Evolutionary conservation across 2,797 vertebrate species (phyloP).

Genomic region (Ctenopoma multispine): DNA sequence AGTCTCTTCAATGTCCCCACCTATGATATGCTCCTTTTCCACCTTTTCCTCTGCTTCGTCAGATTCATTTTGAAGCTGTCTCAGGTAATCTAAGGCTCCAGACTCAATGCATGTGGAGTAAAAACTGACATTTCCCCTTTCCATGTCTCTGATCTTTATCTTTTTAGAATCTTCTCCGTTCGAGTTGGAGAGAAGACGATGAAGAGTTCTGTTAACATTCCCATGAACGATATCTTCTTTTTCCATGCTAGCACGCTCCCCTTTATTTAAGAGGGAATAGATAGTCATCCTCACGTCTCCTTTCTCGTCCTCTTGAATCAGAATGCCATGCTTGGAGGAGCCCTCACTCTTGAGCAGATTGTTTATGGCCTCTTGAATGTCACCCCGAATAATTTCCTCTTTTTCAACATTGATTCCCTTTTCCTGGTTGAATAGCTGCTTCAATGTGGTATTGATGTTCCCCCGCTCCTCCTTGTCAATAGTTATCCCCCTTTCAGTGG

Average conservation of each 20-base stretch:
- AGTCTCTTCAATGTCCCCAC: constrained; percentile 88
- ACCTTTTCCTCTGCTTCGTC: constrained; percentile 71
- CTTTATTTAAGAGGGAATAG: constrained; percentile 92
- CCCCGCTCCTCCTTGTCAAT: constrained; percentile 90
- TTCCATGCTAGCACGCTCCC: constrained; percentile 67
- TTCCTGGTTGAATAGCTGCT: constrained; percentile 88
- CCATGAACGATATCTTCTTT: constrained; percentile 88
- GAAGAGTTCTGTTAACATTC: constrained; percentile 88
- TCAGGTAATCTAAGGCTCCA: constrained; percentile 92
- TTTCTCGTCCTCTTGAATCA: constrained; percentile 94
- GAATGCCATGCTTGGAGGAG: constrained; percentile 89
- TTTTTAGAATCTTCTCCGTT: constrained; percentile 80
- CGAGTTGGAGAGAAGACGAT: constrained; percentile 86
- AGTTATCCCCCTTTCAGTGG: constrained; percentile 82
- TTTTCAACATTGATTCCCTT: constrained; percentile 84
- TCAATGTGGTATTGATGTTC: constrained; percentile 88
- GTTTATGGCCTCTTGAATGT: constrained; percentile 92
- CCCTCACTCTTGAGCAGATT: constrained; percentile 85
- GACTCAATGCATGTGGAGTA: constrained; percentile 95
- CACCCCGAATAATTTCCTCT: constrained; percentile 89
- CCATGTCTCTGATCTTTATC: constrained; percentile 85
- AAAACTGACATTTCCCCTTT: constrained; percentile 94
- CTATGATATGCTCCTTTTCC: constrained; percentile 86
- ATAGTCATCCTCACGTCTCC: constrained; percentile 95
- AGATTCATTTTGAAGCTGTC: constrained; percentile 84